Evolutionary conservation across 2,888 invertebrate species (phyloP), one percentile per base, ranked within the genome.

Genomic region (Agrypnus murinus): DNA sequence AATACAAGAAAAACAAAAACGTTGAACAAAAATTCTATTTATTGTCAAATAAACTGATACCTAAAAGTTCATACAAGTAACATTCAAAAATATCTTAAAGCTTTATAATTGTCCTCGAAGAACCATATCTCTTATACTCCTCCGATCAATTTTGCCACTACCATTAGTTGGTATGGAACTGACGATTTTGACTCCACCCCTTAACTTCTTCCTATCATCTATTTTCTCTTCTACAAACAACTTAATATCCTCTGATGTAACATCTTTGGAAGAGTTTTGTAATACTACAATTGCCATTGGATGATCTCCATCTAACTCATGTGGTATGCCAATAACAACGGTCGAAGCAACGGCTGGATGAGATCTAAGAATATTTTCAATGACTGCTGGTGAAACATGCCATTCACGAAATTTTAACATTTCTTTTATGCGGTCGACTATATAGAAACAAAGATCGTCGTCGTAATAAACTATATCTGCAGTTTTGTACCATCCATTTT

Each of bases 241-340:
- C 48, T 75, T 71, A 17, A 83, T 76, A 17, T 81, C 81, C 58
- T 78, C 73, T 10, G 63, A 66, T 10, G 77, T 74, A 9, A 77
- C 53, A 1, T 55, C 57, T 15, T 57, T 48, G 0, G 53, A 57
- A 7, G 58, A 45, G 1, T 74, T 34, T 43, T 63, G 66, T 9
- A 63, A 9, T 5, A 68, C 60, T 2, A 95, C 86, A 71, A 91
- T 91, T 0, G 92, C 94, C 77, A 89, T 88, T 0, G 95, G 94
- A 32, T 90, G 87, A 82, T 95, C 93, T 2, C 95, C 95, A 31
- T 88, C 88, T n/a, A 85, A 83, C 0, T 87, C 85, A 79, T 95
- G 90, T 0, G 92, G 91, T 19, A 93, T 84, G 0, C 95, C 95
- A 70, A 96, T 86, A 0, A 97, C 95, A 0, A 93, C 95, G 0